Conservation (phyloP, 2,113 vertebrate species). For the Tetrax tetrax region DNA sequence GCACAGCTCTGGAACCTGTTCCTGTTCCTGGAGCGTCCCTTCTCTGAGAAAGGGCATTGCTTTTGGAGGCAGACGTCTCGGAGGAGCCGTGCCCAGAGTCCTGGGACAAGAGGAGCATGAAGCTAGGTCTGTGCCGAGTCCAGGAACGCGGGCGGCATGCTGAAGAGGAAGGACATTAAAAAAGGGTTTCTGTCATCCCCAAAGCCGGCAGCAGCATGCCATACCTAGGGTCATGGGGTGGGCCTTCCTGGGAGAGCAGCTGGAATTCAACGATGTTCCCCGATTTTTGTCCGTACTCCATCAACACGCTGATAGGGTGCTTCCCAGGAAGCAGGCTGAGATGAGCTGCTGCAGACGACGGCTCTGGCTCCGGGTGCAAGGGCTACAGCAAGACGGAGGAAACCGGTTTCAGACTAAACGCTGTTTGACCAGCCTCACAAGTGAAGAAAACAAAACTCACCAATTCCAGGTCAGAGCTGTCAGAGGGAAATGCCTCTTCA, state of each 20-base stretch:
- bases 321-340: constrained; percentile 83
- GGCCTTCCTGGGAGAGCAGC: constrained; percentile 89
- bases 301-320: constrained; percentile 89
- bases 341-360: constrained; percentile 16
- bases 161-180: background rate
- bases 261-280: constrained; percentile 89
- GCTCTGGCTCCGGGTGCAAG: constrained; percentile 59
- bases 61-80: background rate
- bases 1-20: background rate
- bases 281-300: constrained; percentile 92
- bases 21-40: background rate
- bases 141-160: accelerated
- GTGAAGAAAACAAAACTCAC: background rate
- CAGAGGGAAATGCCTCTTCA: background rate
- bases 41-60: background rate
- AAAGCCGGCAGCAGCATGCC: background rate
- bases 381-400: background rate
- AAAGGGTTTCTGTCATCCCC: background rate
- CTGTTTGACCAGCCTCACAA: background rate
- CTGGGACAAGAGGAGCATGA: background rate
- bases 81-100: background rate
- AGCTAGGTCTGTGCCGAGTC: background rate
- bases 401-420: background rate
- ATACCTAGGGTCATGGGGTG: constrained; percentile 94
- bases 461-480: background rate